Conservation (phyloP, 92 coral and sea anemone genomes). For the Siderastrea radians region DNA sequence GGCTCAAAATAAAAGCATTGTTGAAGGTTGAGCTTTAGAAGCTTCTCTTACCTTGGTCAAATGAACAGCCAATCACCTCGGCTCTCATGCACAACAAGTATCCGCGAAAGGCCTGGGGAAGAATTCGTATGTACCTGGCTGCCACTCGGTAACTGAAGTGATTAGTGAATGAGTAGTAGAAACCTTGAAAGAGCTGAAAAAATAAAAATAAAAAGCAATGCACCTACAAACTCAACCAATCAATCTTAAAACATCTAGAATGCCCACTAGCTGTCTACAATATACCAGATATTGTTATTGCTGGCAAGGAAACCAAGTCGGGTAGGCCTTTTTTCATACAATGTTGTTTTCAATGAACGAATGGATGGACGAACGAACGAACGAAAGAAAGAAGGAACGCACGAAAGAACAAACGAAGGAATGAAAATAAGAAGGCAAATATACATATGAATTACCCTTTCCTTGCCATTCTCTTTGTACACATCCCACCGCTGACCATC, state of each 20-base stretch:
- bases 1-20: too few species aligned
- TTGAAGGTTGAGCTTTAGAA: too few species aligned
- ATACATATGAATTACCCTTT: constrained; percentile 71
- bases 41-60: constrained; percentile 74
- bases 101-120: constrained; percentile 81
- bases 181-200: constrained; percentile 71
- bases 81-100: constrained; percentile 89
- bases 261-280: too few species aligned
- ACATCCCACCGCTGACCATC: constrained; percentile 77
- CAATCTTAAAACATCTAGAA: too few species aligned
- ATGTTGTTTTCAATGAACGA: too few species aligned
- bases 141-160: constrained; percentile 84
- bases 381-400: too few species aligned
- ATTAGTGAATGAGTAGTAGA: constrained; percentile 45
- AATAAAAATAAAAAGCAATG: neutral
- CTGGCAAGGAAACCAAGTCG: too few species aligned
- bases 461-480: constrained; percentile 71
- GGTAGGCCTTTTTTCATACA: too few species aligned
- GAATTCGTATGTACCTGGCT: constrained; percentile 77
- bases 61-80: constrained; percentile 88
- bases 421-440: too few species aligned
- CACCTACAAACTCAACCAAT: neutral
- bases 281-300: too few species aligned
- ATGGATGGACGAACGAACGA: too few species aligned
- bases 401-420: too few species aligned